phyloP scores from a whole-genome alignment of 2,888 invertebrate species.

The Cantharis rufa region DNA sequence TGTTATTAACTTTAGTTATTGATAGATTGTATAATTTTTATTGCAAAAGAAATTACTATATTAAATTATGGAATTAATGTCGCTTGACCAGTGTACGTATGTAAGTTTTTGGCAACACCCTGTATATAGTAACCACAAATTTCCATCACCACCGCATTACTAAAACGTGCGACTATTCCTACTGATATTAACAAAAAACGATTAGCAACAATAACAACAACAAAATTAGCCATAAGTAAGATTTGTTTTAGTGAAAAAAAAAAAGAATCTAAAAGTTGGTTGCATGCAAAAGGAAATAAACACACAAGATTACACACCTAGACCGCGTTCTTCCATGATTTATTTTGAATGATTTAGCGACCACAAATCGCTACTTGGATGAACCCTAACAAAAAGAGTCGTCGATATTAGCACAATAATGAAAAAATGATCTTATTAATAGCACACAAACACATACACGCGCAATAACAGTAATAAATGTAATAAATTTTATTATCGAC shows the following conservation, averaged over 20 bases:
- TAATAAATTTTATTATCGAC: neutral
- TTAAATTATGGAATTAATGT: neutral
- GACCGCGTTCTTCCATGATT: slow-evolving; percentile 50
- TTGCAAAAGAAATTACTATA: neutral
- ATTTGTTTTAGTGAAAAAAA: slow-evolving; percentile 1
- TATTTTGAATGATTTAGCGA: slow-evolving; percentile 33
- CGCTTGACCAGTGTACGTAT: neutral
- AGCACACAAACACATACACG: slow-evolving; percentile 1
- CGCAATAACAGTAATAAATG: neutral
- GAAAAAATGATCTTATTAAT: slow-evolving; percentile 11
- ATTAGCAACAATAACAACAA: slow-evolving; percentile 2
- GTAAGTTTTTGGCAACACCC: neutral
- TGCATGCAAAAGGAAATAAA: slow-evolving; percentile 15
- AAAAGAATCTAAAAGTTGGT: slow-evolving; percentile 1
- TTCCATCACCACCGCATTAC: neutral
- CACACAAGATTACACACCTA: slow-evolving; percentile 48
- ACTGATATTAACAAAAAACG: neutral
- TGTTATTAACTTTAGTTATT: neutral
- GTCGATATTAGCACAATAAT: slow-evolving; percentile 19
- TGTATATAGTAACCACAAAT: neutral
- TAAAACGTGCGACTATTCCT: neutral
- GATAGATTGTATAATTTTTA: neutral
- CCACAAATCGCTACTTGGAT: slow-evolving; percentile 34
- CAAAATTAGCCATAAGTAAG: neutral
- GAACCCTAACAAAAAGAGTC: slow-evolving; percentile 35